Evolutionary conservation across 1,140 invertebrate genomes (phyloP), one percentile per base, ranked within the genome.

Genomic region (Drosophila athabasca): DNA sequence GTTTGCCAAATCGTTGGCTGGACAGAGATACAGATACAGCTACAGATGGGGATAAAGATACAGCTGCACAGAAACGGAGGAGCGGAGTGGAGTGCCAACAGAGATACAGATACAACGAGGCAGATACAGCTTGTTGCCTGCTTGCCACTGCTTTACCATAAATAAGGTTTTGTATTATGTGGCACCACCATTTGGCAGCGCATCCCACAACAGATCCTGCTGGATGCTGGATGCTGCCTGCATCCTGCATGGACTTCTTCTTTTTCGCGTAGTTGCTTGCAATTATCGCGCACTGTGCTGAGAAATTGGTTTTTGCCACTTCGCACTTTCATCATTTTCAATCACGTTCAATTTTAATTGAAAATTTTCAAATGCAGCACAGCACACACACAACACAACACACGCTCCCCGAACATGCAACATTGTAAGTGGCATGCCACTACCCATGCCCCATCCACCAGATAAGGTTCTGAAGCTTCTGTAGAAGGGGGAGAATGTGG

Each of bases 311-410:
- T 88, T 88, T 88, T 88, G 83, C 83, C 83, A 88, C 83, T 89
- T 88, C 79, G 84, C 79, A 88, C 84, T 88, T 83, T 88, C 84
- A 79, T 83, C 79, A 88, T 88, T 88, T 88, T 88, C 83, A 88
- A 88, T 88, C 83, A 89, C 65, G 83, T 82, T 88, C 84, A 88
- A 88, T 88, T 88, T 88, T 88, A 88, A 88, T 88, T 88, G 83
- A 88, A 88, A 88, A 89, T 79, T 76, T 68, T 79, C 71, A 70
- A 70, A 70, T 79, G 74, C 66, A 66, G 3, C 43, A 57, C 52
- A 44, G 24, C 29, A 65, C 55, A 60, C 55, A 65, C 35, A 81
- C 46, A 55, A 65, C 35, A 81, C 46, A 55, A 55, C 62, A 81
- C 24, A 8, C 31, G 1, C 26, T 65, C 31, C 44, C 5, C 1